Percentiles rank a stretch among this genome's conserved stretches.
Evolutionary conservation across 2,888 invertebrate species (phyloP).

Genomic region (Cerastis rubricosa): DNA sequence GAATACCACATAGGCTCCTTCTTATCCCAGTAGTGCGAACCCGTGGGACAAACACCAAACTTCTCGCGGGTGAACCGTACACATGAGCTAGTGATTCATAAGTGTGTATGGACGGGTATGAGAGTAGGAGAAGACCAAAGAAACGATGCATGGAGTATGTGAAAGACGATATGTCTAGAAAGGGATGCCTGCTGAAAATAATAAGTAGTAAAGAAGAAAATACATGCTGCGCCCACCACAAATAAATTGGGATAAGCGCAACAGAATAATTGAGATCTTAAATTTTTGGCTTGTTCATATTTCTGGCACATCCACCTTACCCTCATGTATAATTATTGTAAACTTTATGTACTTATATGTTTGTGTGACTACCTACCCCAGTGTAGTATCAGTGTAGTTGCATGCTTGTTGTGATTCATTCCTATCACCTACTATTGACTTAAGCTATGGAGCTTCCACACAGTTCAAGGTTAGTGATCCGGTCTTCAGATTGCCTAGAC

Average conservation of each 20-base stretch:
- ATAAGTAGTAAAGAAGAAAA: not conserved
- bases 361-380: constrained; percentile 20
- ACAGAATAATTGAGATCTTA: not conserved
- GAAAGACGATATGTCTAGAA: not conserved
- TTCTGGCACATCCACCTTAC: constrained; percentile 23
- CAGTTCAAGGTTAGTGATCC: constrained; percentile 14
- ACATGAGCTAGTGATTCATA: not conserved
- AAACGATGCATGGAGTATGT: not conserved
- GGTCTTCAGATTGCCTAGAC: not conserved
- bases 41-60: no score
- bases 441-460: constrained; percentile 33
- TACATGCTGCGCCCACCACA: not conserved
- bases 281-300: not conserved
- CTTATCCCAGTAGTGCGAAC: no score
- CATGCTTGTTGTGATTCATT: constrained; percentile 24
- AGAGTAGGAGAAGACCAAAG: not conserved
- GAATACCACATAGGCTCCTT: no score
- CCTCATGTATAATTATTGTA: constrained; percentile 41
- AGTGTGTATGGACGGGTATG: not conserved
- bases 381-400: not conserved
- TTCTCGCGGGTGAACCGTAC: no score
- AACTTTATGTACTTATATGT: constrained; percentile 40
- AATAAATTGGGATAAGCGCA: not conserved
- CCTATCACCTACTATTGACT: constrained; percentile 22
- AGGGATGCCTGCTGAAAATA: not conserved